Evolutionary conservation across 2,888 invertebrate species (phyloP), one percentile per base, ranked within the genome.

Genomic region (Tenthredo distinguenda): DNA sequence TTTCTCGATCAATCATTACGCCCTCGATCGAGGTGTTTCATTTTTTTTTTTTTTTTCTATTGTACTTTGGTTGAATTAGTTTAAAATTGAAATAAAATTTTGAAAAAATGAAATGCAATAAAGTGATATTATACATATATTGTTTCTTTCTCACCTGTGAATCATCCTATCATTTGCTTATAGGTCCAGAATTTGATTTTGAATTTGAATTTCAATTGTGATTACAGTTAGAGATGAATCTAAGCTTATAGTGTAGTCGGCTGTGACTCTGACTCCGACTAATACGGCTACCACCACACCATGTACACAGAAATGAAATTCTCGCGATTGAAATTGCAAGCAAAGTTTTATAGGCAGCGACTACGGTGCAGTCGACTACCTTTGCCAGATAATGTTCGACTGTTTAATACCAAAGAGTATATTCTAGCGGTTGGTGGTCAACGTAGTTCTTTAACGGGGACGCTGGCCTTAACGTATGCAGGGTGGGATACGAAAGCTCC

Each of bases 401-500:
- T 74, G 84, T 87, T 84, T 84, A 84, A 83, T 40, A 72, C 47
- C 85, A 83, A 74, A 58, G 83, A 84, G 88, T 88, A 86, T 88
- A 31, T 68, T 89, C 88, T 89, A 87, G 87, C 86, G 86, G 87
- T 85, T 88, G 65, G 83, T 83, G 83, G 83, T 87, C 87, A 85
- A 88, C 88, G 88, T 89, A 89, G 88, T 90, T 90, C 88, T 89
- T 91, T 89, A 90, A 89, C 90, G 89, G 88, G 88, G 88, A 88
- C 88, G 87, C 65, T 62, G 83, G 37, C 83, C 71, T 83, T 68
- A 65, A 15, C 65, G 68, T 31, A 26, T 26, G 26, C 83, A 90
- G 90, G 90, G 90, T 89, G 90, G 90, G 89, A 88, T 87, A 87
- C 87, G 87, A 87, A 89, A 90, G 90, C 89, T 89, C 90, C 89